A percentile compares a stretch with the other conserved stretches of the same genome.
These are phyloP conservation scores for Drosophila hydei DNA, from an alignment of 1,140 invertebrate genomes.

Conservation along the genomic window DNA sequence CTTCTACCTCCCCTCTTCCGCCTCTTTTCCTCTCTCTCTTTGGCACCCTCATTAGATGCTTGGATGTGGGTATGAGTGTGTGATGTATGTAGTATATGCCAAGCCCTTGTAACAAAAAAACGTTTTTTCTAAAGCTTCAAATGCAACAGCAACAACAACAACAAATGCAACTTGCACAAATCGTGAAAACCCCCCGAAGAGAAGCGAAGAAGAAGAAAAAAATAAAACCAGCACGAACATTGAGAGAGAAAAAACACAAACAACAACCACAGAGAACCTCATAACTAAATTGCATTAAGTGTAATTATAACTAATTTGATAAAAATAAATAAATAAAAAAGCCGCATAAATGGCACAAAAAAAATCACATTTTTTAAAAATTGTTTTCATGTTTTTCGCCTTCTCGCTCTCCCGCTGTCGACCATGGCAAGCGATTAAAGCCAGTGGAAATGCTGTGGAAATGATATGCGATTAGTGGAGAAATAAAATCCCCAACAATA, in stretches of 20 bases:
- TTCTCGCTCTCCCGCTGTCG: neutral
- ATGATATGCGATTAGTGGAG: slow-evolving; percentile 52
- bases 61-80: too few relatives aligned
- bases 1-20: neutral
- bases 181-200: slow-evolving; percentile 52
- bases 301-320: slow-evolving; percentile 82
- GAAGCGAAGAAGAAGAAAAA: neutral
- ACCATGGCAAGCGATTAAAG: slow-evolving; percentile 65
- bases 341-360: slow-evolving; percentile 27
- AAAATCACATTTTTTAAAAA: slow-evolving; percentile 53
- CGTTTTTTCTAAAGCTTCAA: slow-evolving; percentile 58
- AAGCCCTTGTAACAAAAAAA: slow-evolving; percentile 63
- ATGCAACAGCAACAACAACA: slow-evolving; percentile 21
- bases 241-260: slow-evolving; percentile 38
- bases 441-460: slow-evolving; percentile 59
- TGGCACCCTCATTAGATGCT: neutral
- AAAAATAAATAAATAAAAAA: slow-evolving; percentile 50
- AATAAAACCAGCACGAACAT: slow-evolving; percentile 52
- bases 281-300: slow-evolving; percentile 81
- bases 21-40: neutral
- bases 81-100: neutral
- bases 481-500: slow-evolving; percentile 15
- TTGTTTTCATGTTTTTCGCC: slow-evolving; percentile 30
- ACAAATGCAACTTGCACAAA: slow-evolving; percentile 61
- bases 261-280: slow-evolving; percentile 55